Evolutionary conservation across 2,113 vertebrate species (phyloP).

Genomic region (Lamprologus lemairii): DNA sequence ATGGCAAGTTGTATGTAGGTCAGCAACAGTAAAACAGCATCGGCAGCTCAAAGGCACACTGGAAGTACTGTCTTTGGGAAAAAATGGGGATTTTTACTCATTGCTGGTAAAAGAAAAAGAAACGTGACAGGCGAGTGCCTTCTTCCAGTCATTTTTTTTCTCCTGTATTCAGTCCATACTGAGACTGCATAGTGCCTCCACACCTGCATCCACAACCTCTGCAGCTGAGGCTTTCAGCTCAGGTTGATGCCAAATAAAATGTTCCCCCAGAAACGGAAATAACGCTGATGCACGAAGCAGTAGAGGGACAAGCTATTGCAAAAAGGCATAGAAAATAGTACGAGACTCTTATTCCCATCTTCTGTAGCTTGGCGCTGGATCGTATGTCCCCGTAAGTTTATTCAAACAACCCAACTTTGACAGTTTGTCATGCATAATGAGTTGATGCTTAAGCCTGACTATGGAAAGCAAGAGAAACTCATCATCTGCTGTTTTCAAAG

Average conservation of each 20-base stretch:
- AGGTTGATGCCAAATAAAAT: constrained; percentile 8
- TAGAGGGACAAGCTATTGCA: background rate
- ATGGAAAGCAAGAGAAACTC: background rate
- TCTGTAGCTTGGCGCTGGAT: background rate
- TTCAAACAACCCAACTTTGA: background rate
- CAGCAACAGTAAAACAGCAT: constrained; percentile 7
- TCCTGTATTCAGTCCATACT: background rate
- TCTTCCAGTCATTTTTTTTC: background rate
- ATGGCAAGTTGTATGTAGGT: constrained; percentile 48
- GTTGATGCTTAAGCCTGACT: background rate
- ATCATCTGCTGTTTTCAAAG: background rate
- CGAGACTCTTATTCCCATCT: background rate
- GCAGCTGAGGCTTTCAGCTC: background rate
- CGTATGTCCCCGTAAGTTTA: background rate
- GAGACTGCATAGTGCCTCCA: background rate
- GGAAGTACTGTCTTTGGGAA: background rate
- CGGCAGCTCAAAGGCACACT: background rate
- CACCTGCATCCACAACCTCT: constrained; percentile 5
- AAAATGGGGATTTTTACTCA: background rate
- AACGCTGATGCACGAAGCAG: background rate
- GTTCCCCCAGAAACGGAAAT: background rate
- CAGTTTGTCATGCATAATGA: background rate
- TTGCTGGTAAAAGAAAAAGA: background rate
- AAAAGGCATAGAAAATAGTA: background rate
- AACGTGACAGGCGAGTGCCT: background rate